Base-by-base conservation (phyloP, 1,140 invertebrate species). In the Vanessa atalanta region DNA sequence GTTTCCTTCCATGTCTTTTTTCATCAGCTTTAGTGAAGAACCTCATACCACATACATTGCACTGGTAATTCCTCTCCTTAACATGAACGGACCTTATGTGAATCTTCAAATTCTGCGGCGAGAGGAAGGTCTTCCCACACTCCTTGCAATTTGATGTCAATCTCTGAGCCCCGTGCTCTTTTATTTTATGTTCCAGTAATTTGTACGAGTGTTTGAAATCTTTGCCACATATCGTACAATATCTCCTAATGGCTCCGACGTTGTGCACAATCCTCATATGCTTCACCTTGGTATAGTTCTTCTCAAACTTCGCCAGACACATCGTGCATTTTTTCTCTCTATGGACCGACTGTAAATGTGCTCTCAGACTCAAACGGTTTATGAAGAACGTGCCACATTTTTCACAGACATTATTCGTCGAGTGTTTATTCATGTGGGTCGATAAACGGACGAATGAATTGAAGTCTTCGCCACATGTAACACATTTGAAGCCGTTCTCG, bases 401-500 rank as follows among this genome's bases (percentile, higher is more conserved):
- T 70, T 91, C 83, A 64, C 90, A 92, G 0, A 91, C 81, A 43
- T 89, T 84, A 20, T 89, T 91, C 64, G 87, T 81, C 65, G 74
- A 91, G 85, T 91, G 90, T 53, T 83, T 89, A 50, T 92, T 91
- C 70, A 91, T 83, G 43, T 92, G 90, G 13, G 91, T 87, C 37
- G 88, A 90, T 20, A 92, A 71, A 8, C 83, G 53, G 37, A 87
- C 65, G 64, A 92, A 92, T 12, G 82, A 51, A 9, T 65, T 75
- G 15, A 90, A 92, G 0, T 23, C 73, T 57, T 90, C 83, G 0
- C 8, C 51, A 55, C 90, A 92, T n/a, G 90, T 79, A 57, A 90
- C 89, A 72, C 90, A 92, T 53, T 82, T 68, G 2, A 91, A 65
- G 4, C 78, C 72, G 0, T 70, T 65, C 47, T 85, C 77, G 12